phyloP scores from a whole-genome alignment of 2,113 vertebrate genomes.

The Procavia capensis region DNA sequence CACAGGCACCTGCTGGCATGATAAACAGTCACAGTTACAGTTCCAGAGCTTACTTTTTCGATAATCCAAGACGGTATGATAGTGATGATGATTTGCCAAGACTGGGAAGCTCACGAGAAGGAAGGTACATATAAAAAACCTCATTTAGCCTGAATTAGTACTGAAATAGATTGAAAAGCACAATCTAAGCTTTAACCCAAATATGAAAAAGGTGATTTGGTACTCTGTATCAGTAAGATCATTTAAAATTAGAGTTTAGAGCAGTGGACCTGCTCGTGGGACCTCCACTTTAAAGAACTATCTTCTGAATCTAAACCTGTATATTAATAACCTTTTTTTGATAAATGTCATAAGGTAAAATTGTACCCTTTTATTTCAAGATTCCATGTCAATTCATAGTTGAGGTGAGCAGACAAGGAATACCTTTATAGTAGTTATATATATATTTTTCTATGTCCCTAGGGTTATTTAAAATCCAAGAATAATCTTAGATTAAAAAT shows the following conservation, averaged over 20 bases:
- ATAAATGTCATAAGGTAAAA: slow-evolving; percentile 13
- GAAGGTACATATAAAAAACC: slow-evolving; percentile 84
- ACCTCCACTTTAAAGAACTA: neutral
- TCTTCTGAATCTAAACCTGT: neutral
- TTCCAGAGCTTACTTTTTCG: slow-evolving; percentile 97
- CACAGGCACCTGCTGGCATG: slow-evolving; percentile 94
- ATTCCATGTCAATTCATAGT: neutral
- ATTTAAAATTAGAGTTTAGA: neutral
- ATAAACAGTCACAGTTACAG: slow-evolving; percentile 96
- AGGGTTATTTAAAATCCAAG: neutral
- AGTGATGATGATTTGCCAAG: slow-evolving; percentile 97
- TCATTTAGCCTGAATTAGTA: neutral
- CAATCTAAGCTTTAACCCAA: neutral
- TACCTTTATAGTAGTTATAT: neutral
- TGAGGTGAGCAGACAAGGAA: neutral
- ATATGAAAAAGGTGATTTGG: slow-evolving; percentile 8
- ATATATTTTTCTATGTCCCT: neutral
- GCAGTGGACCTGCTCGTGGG: neutral
- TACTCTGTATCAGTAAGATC: neutral
- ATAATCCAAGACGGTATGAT: slow-evolving; percentile 96
- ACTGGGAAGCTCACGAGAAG: slow-evolving; percentile 90
- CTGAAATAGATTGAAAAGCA: neutral
- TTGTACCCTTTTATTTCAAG: neutral
- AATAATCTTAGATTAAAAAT: neutral
- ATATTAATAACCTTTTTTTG: neutral